A percentile compares a stretch with the other conserved stretches of the same genome.
These are phyloP conservation scores for Scolopax rusticola DNA, from an alignment of 2,797 vertebrate species.

Conservation along the genomic window DNA sequence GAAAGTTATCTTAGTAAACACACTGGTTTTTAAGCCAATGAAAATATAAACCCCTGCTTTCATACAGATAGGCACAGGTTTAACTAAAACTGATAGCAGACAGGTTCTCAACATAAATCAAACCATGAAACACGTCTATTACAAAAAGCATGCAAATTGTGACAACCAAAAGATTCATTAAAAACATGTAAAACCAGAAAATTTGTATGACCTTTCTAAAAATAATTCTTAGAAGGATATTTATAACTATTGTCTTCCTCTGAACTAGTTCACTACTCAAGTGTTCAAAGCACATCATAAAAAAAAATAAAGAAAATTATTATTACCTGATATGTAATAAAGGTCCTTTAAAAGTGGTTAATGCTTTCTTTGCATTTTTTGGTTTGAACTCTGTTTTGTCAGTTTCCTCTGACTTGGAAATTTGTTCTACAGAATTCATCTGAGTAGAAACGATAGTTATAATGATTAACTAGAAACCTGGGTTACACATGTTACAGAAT, in stretches of 20 bases:
- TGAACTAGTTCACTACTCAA: neutral
- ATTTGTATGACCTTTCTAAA: neutral
- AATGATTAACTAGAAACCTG: constrained; percentile 31
- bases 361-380: constrained; percentile 88
- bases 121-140: neutral
- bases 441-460: constrained; percentile 70
- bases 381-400: constrained; percentile 87
- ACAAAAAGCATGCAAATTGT: neutral
- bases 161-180: neutral
- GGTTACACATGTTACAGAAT: neutral
- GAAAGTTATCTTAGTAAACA: neutral
- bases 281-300: neutral
- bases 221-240: neutral
- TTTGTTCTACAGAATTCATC: constrained; percentile 88
- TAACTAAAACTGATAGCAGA: neutral
- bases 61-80: neutral
- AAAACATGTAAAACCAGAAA: neutral
- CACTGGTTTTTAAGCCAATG: neutral
- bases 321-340: constrained; percentile 94
- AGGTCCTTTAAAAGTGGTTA: constrained; percentile 91
- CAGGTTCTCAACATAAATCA: neutral
- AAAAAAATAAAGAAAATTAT: neutral
- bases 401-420: constrained; percentile 85
- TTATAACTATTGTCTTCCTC: neutral
- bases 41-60: neutral